phyloP scores from a whole-genome alignment of 2,888 invertebrate genomes.

The Caenorhabditis auriculariae region DNA sequence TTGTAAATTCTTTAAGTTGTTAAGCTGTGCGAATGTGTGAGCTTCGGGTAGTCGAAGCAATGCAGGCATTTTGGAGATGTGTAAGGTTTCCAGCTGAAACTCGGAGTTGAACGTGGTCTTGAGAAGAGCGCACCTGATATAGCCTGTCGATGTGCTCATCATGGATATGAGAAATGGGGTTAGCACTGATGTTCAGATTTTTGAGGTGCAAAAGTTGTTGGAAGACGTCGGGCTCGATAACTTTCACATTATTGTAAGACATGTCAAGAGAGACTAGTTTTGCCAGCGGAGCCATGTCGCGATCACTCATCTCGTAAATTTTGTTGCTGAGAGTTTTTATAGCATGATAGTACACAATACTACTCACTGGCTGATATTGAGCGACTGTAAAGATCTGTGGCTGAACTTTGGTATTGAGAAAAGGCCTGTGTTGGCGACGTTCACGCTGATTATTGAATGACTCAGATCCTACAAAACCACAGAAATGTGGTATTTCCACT shows the following conservation, averaged over 20 bases:
- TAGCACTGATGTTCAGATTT: constrained; percentile 55
- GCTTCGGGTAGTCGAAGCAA: constrained; percentile 46
- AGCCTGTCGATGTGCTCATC: constrained; percentile 44
- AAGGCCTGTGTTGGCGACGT: constrained; percentile 59
- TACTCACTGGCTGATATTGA: constrained; percentile 56
- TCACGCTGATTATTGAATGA: constrained; percentile 44
- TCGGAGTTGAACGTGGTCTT: neutral
- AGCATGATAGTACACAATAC: neutral
- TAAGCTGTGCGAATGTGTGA: constrained; percentile 37
- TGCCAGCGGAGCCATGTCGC: constrained; percentile 43
- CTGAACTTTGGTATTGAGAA: constrained; percentile 58
- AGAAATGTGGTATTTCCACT: neutral
- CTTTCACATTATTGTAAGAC: constrained; percentile 51
- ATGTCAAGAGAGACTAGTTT: constrained; percentile 43
- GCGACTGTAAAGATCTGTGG: constrained; percentile 35
- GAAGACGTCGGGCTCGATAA: constrained; percentile 41
- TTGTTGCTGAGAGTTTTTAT: constrained; percentile 44
- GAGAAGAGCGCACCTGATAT: constrained; percentile 28
- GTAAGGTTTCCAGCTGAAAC: constrained; percentile 43
- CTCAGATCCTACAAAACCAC: constrained; percentile 44
- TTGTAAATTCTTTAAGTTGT: constrained; percentile 41
- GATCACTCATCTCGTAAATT: constrained; percentile 52
- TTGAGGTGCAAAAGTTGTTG: constrained; percentile 46
- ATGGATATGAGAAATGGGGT: constrained; percentile 42
- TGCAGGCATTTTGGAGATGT: constrained; percentile 47